Conservation (phyloP, 2,113 vertebrate species). For the Carlito syrichta region DNA sequence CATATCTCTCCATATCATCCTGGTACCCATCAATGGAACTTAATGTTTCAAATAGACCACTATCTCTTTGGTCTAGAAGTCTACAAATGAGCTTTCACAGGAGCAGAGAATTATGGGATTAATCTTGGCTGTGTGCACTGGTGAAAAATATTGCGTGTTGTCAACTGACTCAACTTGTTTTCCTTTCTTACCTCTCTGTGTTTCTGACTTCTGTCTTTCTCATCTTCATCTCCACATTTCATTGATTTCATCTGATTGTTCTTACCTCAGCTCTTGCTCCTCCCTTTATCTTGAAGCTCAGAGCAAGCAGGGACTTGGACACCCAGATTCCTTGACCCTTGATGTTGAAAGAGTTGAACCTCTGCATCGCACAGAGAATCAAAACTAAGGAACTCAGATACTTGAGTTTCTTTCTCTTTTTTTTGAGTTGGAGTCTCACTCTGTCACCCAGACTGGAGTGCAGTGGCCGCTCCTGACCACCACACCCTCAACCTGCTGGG, state of each 20-base stretch:
- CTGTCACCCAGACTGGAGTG: too few species aligned
- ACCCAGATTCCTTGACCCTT: neutral
- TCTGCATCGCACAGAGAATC: neutral
- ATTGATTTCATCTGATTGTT: neutral
- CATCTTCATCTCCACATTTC: neutral
- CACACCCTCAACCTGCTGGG: too few species aligned
- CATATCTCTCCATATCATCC: neutral
- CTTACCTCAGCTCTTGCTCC: neutral
- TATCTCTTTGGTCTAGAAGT: neutral
- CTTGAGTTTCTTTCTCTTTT: too few species aligned
- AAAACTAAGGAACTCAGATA: neutral
- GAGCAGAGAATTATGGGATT: neutral
- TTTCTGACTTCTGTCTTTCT: neutral
- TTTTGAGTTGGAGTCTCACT: too few species aligned
- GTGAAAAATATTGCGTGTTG: neutral
- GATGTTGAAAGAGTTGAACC: neutral
- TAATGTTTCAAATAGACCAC: neutral
- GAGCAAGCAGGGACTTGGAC: neutral
- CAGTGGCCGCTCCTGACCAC: too few species aligned
- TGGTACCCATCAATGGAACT: neutral
- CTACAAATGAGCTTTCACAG: neutral
- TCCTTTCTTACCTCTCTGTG: neutral
- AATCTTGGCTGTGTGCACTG: neutral
- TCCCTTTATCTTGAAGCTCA: neutral
- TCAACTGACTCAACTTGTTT: neutral